phyloP scores from a whole-genome alignment of 2,888 invertebrate genomes.

The Melieria crassipennis region DNA sequence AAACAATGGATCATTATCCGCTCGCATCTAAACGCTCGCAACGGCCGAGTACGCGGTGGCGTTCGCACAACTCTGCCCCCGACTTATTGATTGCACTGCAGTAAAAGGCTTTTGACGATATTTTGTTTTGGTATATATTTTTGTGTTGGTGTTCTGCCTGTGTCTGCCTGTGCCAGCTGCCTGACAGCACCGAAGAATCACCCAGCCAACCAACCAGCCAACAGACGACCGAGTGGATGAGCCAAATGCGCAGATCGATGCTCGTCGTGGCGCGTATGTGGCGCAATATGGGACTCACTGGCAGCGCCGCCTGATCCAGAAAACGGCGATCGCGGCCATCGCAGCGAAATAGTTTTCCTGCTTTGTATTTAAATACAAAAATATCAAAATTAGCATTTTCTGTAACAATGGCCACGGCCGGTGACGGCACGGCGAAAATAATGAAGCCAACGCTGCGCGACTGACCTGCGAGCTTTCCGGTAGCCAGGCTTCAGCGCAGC shows the following conservation, averaged over 20 bases:
- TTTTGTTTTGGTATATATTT: not conserved
- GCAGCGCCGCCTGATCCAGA: constrained; percentile 34
- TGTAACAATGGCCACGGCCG: constrained; percentile 52
- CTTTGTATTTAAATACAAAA: constrained; percentile 60
- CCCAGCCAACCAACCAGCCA: too few relatives aligned
- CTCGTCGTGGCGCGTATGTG: not conserved
- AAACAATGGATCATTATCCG: constrained; percentile 65
- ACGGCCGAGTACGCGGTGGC: constrained; percentile 35
- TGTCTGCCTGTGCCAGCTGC: not conserved
- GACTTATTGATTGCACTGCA: constrained; percentile 61
- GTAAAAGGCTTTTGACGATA: not conserved
- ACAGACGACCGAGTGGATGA: too few relatives aligned
- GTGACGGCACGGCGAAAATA: constrained; percentile 29
- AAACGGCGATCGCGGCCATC: constrained; percentile 12
- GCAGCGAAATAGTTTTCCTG: constrained; percentile 20
- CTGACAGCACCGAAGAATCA: too few relatives aligned
- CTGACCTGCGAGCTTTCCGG: not conserved
- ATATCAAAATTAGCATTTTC: constrained; percentile 63
- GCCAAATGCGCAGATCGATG: too few relatives aligned
- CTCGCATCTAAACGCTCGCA: constrained; percentile 24
- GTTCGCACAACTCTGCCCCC: constrained; percentile 24
- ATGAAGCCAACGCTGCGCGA: constrained; percentile 17
- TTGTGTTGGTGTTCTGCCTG: constrained; percentile 51
- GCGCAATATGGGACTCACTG: constrained; percentile 30
- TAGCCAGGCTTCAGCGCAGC: too few relatives aligned